Base-by-base conservation (phyloP, 2,113 vertebrate genomes). In the Platanista minor region DNA sequence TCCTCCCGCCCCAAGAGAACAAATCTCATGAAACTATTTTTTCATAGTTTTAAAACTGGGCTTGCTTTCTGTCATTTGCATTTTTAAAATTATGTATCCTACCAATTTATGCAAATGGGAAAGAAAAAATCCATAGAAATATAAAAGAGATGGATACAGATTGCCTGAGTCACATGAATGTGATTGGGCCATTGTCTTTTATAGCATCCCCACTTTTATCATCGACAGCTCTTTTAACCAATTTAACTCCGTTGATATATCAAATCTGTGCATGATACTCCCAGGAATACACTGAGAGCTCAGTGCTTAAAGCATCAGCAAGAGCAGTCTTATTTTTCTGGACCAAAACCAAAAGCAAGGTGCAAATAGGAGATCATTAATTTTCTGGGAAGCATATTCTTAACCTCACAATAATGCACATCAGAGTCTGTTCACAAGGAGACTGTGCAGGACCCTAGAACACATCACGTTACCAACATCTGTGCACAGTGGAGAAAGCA, bases 1-100 rank as follows among this genome's bases (percentile, higher is more conserved):
- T 77, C 13, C 66, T 87, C 82, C 46, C 0, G n/a, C 36, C 75
- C 57, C n/a, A 66, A 49, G 62, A 83, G 84, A 91, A 87, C 25
- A 83, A 75, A 66, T 71, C 84, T 89, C 92, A 49, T 83, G 43
- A 31, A 39, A 36, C 23, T 91, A 8, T 83, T 92, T 90, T 90
- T 80, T 86, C 17, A 61, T 11, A 85, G 71, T 43, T 83, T 96
- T 89, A 96, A 95, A 78, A 95, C 84, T 82, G 54, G 71, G 61
- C 20, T 95, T 90, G 41, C 15, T 82, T 88, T 62, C 78, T 80
- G 49, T 89, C 43, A 9, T 97, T 96, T 92, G 81, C 61, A 94
- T 78, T 82, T 96, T 94, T 91, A 74, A 18, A 52, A 90, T 84
- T 86, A 75, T 72, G 8, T 85, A 31, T 66, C 59, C 49, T 39